Evolutionary conservation across 2,113 vertebrate species (phyloP), one percentile per base, ranked within the genome.

Genomic region (Uria lomvia): DNA sequence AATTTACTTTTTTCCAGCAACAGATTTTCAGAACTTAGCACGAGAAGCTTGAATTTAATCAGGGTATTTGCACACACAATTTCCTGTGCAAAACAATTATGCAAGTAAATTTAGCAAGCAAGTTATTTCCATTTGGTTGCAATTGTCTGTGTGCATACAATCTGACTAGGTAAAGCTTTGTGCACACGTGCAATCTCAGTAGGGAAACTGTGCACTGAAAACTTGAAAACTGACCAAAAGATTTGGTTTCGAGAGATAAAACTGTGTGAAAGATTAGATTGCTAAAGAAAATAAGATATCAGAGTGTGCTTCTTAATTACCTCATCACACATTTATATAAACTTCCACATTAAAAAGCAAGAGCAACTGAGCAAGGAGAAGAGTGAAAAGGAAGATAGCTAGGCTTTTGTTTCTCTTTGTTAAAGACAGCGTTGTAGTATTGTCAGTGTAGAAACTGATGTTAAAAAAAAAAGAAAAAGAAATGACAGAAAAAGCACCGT

Each of bases 1-100:
- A 98, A 98, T 97, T 97, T 96, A 93, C 76, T 65, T 96, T 96
- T 94, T 89, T 32, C 29, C 65, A 94, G 56, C 47, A 72, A 91
- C 90, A 96, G 82, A 94, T 95, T 97, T 96, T 87, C 77, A 94
- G 75, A 97, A 97, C 36, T 91, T 97, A 40, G 13, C 32, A 45
- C n/a, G 42, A 92, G 82, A 96, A 97, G 91, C 91, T 45, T 89
- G 82, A 93, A 97, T 97, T 79, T 91, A 96, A 96, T 97, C 92
- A 97, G 88, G 36, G 49, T 89, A 94, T 95, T 95, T 94, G 49
- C 58, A 90, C 84, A 95, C 65, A 91, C 23, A 81, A 53, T 93
- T 96, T 97, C 77, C 66, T 94, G 53, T 81, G 78, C 59, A 95
- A 97, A 96, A 97, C 43, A 96, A 81, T 92, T 83, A 81, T 11